Conservation (phyloP, 2,888 invertebrate genomes). For the Eutolmus rufibarbis region DNA sequence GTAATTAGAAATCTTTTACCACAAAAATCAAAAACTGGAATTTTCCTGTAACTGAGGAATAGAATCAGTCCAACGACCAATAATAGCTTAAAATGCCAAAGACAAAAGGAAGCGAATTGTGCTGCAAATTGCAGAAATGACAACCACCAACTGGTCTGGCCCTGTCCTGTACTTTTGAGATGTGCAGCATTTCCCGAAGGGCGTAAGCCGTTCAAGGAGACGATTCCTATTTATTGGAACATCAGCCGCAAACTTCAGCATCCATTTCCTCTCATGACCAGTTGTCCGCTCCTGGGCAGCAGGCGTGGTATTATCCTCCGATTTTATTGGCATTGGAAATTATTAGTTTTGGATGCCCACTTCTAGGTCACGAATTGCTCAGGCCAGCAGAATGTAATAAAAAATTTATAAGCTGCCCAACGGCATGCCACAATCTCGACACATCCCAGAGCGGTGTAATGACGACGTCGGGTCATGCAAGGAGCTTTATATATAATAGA, state of each 20-base stretch:
- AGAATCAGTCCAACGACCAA: neutral
- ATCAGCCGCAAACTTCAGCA: neutral
- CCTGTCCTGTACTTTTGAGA: neutral
- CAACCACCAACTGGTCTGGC: neutral
- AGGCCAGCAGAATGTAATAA: slow-evolving; percentile 2
- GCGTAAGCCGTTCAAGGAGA: neutral
- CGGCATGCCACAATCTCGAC: neutral
- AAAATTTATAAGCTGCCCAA: slow-evolving; percentile 32
- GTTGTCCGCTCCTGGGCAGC: neutral
- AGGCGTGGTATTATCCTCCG: neutral
- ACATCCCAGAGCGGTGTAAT: neutral
- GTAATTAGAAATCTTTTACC: no score
- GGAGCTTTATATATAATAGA: neutral
- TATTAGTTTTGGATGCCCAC: neutral
- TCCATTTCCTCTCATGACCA: neutral
- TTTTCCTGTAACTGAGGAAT: neutral
- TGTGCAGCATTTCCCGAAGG: neutral
- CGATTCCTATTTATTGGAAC: neutral
- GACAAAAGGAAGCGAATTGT: neutral
- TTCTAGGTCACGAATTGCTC: neutral
- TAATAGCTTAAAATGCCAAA: neutral
- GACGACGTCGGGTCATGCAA: neutral
- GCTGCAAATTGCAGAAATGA: neutral
- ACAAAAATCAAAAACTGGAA: no score
- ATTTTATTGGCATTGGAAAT: slow-evolving; percentile 29